Evolutionary conservation across 2,797 vertebrate species (phyloP), one percentile per base, ranked within the genome.

Genomic region (Centroberyx gerrardi): DNA sequence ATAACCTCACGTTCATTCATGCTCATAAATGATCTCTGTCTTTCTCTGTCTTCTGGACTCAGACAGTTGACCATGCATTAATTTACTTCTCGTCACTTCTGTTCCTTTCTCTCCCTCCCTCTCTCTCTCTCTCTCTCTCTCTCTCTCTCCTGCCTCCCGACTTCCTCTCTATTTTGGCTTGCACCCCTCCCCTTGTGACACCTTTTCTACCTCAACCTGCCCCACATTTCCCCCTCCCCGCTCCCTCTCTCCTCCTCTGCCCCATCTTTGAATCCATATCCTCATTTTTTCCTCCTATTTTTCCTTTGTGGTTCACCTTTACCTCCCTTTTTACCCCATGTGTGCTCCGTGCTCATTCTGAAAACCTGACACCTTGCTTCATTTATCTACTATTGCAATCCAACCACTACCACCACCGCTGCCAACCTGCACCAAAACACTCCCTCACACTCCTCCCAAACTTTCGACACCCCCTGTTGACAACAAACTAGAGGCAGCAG

Each of bases 61-160:
- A 91, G 90, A 93, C 87, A 91, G 90, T 93, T 87, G 80, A 93
- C 87, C 93, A 94, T 94, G 93, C 94, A 95, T 94, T 92, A 88
- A 94, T 94, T 93, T 92, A 88, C 84, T 93, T 91, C 94, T 95
- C 85, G 89, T 92, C 90, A 93, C 92, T 94, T 93, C 92, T 94
- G 88, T 92, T 94, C 22, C 55, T 51, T 61, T 92, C 88, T 90
- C 90, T 75, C 68, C 88, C 75, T 84, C 88, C 90, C 36, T 84
- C 70, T 88, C 86, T 88, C 82, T 88, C 88, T 80, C 66, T 48
- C 33, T 53, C 53, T 62, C 40, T 78, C 27, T 62, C 64, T 54
- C 70, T 79, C 71, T 73, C 78, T 64, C 82, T 68, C 67, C 59
- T 72, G 58, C 72, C 76, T 86, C 2, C n/a, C 56, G 62, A 72